These are phyloP conservation scores for Papilio helenus DNA, from an alignment of 1,140 invertebrate species.

Conservation along the genomic window DNA sequence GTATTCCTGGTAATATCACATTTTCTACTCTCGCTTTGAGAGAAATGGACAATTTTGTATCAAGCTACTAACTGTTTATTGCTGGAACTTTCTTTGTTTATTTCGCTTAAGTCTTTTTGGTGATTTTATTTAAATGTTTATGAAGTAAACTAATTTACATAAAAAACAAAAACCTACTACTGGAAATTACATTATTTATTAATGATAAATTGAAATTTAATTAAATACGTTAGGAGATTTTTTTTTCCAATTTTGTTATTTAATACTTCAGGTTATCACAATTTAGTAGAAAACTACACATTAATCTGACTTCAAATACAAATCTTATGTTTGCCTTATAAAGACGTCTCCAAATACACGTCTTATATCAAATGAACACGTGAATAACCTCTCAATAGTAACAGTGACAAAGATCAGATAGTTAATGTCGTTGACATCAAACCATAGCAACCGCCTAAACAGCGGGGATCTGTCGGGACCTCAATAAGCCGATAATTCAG, in stretches of 20 bases:
- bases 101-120: not conserved
- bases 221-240: no score
- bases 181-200: no score
- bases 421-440: not conserved
- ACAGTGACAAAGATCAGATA: not conserved
- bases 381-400: not conserved
- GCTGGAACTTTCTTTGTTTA: not conserved
- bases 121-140: not conserved
- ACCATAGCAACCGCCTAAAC: not conserved
- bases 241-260: no score
- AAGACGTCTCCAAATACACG: not conserved
- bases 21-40: constrained; percentile 8
- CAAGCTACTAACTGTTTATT: not conserved
- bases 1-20: not conserved
- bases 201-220: no score
- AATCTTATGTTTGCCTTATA: no score
- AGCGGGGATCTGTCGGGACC: not conserved
- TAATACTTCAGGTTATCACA: no score
- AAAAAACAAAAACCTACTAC: not conserved
- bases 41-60: not conserved
- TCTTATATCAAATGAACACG: not conserved
- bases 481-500: not conserved
- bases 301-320: no score
- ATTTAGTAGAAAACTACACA: no score
- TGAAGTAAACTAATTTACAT: not conserved